Evolutionary conservation across 2,888 invertebrate species (phyloP).

Genomic region (Polyploca ridens): DNA sequence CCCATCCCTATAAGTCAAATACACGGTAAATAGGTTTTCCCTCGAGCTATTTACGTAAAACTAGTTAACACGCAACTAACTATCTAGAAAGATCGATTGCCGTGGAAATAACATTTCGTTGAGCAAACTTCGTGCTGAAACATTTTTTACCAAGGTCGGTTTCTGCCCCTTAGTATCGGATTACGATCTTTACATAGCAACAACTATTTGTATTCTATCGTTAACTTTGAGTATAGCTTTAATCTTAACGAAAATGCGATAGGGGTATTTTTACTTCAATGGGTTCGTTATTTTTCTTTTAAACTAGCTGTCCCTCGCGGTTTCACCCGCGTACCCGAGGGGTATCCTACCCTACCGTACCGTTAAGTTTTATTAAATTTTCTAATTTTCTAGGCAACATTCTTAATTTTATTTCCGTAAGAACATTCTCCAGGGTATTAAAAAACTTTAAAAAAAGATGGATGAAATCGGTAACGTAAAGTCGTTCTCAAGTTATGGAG

Average conservation of each 20-base stretch:
- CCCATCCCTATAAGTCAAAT: background rate
- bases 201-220: background rate
- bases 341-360: too few relatives aligned
- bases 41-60: conserved; percentile 15
- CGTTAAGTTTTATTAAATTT: too few relatives aligned
- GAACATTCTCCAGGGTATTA: too few relatives aligned
- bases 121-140: conserved; percentile 22
- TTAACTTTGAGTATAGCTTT: background rate
- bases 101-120: conserved; percentile 22
- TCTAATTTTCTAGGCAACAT: too few relatives aligned
- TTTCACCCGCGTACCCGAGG: too few relatives aligned
- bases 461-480: too few relatives aligned
- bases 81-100: conserved; percentile 33
- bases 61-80: conserved; percentile 35
- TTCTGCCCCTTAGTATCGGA: conserved; percentile 14
- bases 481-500: too few relatives aligned
- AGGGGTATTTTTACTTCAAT: background rate
- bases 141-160: conserved; percentile 26
- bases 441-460: too few relatives aligned
- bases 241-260: background rate
- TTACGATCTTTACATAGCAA: conserved; percentile 10
- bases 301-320: background rate
- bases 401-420: too few relatives aligned
- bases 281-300: background rate
- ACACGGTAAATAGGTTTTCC: background rate